phyloP scores from a whole-genome alignment of 2,888 invertebrate genomes.

The Noctua pronuba region DNA sequence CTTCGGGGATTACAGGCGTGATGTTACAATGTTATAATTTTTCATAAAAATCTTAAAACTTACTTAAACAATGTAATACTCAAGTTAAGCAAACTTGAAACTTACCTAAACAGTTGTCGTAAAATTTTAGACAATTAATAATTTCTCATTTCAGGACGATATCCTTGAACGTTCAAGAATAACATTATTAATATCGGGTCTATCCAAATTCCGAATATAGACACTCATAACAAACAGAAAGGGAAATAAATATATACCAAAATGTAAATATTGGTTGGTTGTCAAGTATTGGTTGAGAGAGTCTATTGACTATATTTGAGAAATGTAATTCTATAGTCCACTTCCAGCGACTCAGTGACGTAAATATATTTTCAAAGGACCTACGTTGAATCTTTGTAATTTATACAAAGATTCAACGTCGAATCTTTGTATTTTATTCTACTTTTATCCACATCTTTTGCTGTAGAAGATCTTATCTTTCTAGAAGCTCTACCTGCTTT shows the following conservation, averaged over 20 bases:
- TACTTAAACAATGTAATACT: background rate
- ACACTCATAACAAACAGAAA: slow-evolving; percentile 9
- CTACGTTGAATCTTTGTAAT: slow-evolving; percentile 4
- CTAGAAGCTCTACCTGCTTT: slow-evolving; percentile 41
- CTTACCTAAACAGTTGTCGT: background rate
- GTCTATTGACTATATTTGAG: slow-evolving; percentile 11
- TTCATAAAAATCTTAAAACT: background rate
- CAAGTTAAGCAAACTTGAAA: background rate
- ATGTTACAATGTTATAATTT: background rate
- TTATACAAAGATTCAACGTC: background rate
- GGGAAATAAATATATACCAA: background rate
- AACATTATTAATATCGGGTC: background rate
- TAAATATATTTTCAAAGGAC: slow-evolving; percentile 6
- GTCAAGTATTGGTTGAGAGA: slow-evolving; percentile 3
- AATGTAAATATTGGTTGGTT: slow-evolving; percentile 13
- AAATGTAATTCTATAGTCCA: slow-evolving; percentile 18
- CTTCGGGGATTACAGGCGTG: background rate
- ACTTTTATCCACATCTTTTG: slow-evolving; percentile 26
- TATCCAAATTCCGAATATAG: background rate
- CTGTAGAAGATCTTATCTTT: slow-evolving; percentile 30
- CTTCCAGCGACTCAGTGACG: background rate
- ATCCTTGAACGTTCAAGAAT: background rate
- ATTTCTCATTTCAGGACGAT: background rate
- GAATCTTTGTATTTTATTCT: slow-evolving; percentile 15
- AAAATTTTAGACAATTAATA: background rate